Evolutionary conservation across 1,140 invertebrate species (phyloP).

Genomic region (Caenorhabditis brenneri): DNA sequence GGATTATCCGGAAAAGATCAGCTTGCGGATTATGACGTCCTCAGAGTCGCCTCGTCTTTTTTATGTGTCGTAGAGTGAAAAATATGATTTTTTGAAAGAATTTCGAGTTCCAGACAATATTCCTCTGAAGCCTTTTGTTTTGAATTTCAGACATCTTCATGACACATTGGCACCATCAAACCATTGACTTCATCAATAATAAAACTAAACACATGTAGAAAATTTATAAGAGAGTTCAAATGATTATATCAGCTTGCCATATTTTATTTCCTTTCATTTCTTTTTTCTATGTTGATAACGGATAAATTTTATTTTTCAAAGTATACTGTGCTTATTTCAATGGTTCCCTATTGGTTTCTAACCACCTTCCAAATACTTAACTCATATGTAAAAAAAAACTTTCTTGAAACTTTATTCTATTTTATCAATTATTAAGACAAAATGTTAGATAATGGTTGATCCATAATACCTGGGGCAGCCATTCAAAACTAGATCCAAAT

Average conservation of each 20-base stretch:
- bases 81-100: neutral
- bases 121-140: neutral
- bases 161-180: neutral
- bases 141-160: neutral
- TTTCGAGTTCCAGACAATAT: neutral
- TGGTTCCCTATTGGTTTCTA: neutral
- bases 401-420: too few relatives aligned
- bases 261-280: neutral
- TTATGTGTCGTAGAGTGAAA: neutral
- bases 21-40: constrained; percentile 37
- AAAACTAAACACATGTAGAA: neutral
- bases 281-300: neutral
- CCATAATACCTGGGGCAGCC: constrained; percentile 5
- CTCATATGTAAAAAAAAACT: too few relatives aligned
- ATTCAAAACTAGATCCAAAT: neutral
- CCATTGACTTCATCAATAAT: neutral
- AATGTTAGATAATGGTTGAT: neutral
- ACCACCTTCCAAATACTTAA: neutral
- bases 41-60: constrained; percentile 9
- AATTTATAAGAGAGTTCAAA: constrained; percentile 19
- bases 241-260: neutral
- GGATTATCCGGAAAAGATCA: constrained; percentile 38
- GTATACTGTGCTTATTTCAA: neutral
- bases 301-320: neutral
- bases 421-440: too few relatives aligned